Evolutionary conservation across 2,797 vertebrate species (phyloP), one percentile per base, ranked within the genome.

Genomic region (Phaenicophaeus curvirostris): DNA sequence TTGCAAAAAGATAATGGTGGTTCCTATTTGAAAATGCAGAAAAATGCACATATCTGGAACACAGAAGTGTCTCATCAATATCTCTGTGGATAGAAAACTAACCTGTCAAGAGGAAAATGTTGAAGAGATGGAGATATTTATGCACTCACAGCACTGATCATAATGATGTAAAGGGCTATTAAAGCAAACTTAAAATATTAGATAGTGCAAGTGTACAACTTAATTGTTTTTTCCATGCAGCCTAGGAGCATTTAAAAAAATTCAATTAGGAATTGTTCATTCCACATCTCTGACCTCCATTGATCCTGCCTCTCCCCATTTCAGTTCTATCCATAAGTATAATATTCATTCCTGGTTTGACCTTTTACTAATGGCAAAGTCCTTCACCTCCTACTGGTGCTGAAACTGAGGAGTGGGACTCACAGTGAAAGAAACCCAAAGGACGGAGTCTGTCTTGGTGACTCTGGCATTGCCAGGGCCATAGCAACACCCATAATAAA

Each of bases 1-100:
- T 94, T 94, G 95, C 85, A 94, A 93, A 93, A 96, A 94, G 93
- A 97, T 96, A 96, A 97, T 96, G 88, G 92, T 86, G 42, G 57
- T 78, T 92, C 76, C 91, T 96, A 89, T 96, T 96, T 97, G 96
- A 94, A 96, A 97, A 97, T 97, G 96, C 95, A 97, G 96, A 96
- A 96, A 97, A 97, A 97, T 95, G 95, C 93, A 94, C 92, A 68
- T 93, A 94, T 95, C 93, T 95, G 93, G 65, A 95, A 84, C n/a
- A 71, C 93, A 89, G 83, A 83, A 94, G 78, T 84, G 44, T 95
- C 88, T 97, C 96, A 97, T 97, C 96, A 96, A 96, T 97, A 97
- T 97, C 90, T 94, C 86, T 89, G 94, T 91, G 94, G 63, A 85
- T 69, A 94, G 89, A 90, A 97, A 97, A 96, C 94, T 87, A 95